A percentile compares a stretch with the other conserved stretches of the same genome.
Conservation (phyloP, 2,113 vertebrate genomes). For the Periophthalmodon schlosseri region DNA sequence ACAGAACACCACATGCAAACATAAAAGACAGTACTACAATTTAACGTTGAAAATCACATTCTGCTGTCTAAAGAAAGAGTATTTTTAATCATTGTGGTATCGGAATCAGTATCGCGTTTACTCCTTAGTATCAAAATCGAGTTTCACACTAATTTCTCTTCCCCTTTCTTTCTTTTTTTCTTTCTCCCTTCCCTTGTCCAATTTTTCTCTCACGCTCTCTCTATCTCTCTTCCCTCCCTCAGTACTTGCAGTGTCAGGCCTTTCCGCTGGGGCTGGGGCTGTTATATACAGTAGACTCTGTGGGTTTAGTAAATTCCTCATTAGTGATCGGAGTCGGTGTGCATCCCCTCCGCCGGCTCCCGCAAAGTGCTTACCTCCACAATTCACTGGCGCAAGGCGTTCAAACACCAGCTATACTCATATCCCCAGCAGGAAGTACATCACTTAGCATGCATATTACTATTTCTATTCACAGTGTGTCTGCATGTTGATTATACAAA, state of each 20-base stretch:
- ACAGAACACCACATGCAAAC: too few relatives aligned
- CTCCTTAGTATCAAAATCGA: too few relatives aligned
- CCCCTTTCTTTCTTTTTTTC: not conserved
- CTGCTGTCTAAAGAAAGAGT: too few relatives aligned
- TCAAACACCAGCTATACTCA: slow-evolving; percentile 29
- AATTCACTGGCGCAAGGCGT: slow-evolving; percentile 43
- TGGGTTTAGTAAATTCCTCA: slow-evolving; percentile 75
- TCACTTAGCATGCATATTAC: not conserved
- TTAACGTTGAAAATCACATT: too few relatives aligned
- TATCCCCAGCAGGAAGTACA: not conserved
- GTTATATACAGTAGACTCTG: slow-evolving; percentile 71
- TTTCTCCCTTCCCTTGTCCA: not conserved
- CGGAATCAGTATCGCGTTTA: too few relatives aligned
- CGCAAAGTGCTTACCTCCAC: slow-evolving; percentile 66
- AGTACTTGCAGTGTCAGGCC: slow-evolving; percentile 68
- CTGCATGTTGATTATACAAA: slow-evolving; percentile 18
- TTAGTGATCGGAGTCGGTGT: slow-evolving; percentile 70
- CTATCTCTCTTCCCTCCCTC: not conserved
- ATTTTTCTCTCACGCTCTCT: not conserved
- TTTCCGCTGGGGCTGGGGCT: slow-evolving; percentile 55
- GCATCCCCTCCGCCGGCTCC: slow-evolving; percentile 58
- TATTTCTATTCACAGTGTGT: not conserved
- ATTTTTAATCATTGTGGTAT: too few relatives aligned
- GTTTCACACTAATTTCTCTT: not conserved
- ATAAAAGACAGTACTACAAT: too few relatives aligned